Percentiles rank a stretch among this genome's conserved stretches.
Evolutionary conservation across 1,140 invertebrate species (phyloP).

Genomic region (Monochamus saltuarius): DNA sequence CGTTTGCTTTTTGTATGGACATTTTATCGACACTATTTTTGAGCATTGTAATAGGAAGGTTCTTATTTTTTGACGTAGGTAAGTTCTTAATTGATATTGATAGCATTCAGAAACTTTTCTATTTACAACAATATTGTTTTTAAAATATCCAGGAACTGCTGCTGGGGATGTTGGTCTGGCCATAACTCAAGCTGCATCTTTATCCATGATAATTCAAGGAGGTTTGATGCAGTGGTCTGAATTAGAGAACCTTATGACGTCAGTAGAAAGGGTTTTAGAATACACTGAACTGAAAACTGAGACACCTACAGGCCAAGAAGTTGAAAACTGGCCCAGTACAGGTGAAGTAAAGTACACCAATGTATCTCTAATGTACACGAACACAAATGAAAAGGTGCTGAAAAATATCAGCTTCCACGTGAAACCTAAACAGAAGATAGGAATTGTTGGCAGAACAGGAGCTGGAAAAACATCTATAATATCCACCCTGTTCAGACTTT

Average conservation of each 20-base stretch:
- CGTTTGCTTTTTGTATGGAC: conserved; percentile 78
- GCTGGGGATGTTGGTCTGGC: conserved; percentile 62
- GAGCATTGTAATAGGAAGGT: conserved; percentile 61
- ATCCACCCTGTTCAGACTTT: conserved; percentile 67
- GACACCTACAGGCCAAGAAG: conserved; percentile 53
- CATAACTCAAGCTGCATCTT: conserved; percentile 55
- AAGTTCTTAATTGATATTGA: conserved; percentile 78
- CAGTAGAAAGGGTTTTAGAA: conserved; percentile 76
- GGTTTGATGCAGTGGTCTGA: conserved; percentile 64
- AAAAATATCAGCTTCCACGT: conserved; percentile 71
- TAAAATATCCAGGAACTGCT: conserved; percentile 43
- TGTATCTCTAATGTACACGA: conserved; percentile 66
- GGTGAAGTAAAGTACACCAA: conserved; percentile 70
- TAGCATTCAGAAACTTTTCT: no score
- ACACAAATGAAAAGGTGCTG: conserved; percentile 68
- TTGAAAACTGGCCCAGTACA: conserved; percentile 66
- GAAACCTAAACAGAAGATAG: conserved; percentile 64
- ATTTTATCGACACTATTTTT: conserved; percentile 74
- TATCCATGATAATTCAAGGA: conserved; percentile 57
- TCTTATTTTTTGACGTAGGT: conserved; percentile 47
- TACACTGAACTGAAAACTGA: conserved; percentile 73
- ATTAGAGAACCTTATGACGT: conserved; percentile 77
- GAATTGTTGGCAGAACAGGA: conserved; percentile 84
- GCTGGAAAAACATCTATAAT: conserved; percentile 85
- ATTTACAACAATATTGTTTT: no score